Base-by-base conservation (phyloP, 2,113 vertebrate species). In the Colius striatus region DNA sequence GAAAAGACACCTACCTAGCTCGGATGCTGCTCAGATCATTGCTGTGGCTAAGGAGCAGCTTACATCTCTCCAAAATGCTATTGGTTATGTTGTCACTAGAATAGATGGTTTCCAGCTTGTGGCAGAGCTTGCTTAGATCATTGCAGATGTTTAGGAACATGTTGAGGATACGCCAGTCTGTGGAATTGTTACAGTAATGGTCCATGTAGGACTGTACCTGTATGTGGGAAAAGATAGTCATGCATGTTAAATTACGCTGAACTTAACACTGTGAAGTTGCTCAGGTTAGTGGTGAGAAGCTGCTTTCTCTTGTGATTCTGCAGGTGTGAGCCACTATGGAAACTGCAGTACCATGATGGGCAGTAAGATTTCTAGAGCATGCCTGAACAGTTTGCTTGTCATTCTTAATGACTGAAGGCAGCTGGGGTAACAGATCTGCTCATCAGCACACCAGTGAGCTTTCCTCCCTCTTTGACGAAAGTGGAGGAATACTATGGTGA, bases 141-240 rank as follows among this genome's bases (percentile, higher is more conserved):
- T 78, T 54, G 18, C 98, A 98, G 94, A 98, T 95, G 82, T 95
- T 97, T 48, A 99, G 87, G 87, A 99, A 99, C 96, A 98, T 92
- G 54, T 43, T 80, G 67, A 98, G 97, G n/a, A 98, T 67, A 8
- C 97, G 96, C 61, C 81, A 96, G 97, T 99, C 98, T 0, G 98
- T 99, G 83, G 96, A 16, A 20, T 96, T 98, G 95, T 94, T 90
- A 36, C 98, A 99, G 88, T 98, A 70, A 9, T 98, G 97, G 30
- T 98, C 98, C 94, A 84, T 88, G 96, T 98, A 99, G 79, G 51
- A 92, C 91, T 98, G 98, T 14, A 99, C 98, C 98, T 99, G 96
- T 34, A 6, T 29, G 1, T 5, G 21, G 65, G 48, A 20, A 58
- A 34, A 38, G 62, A 9, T 6, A 34, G 67, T 36, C 16, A 16